Conservation (phyloP, 2,797 vertebrate species). For the Hoplostethus mediterraneus region DNA sequence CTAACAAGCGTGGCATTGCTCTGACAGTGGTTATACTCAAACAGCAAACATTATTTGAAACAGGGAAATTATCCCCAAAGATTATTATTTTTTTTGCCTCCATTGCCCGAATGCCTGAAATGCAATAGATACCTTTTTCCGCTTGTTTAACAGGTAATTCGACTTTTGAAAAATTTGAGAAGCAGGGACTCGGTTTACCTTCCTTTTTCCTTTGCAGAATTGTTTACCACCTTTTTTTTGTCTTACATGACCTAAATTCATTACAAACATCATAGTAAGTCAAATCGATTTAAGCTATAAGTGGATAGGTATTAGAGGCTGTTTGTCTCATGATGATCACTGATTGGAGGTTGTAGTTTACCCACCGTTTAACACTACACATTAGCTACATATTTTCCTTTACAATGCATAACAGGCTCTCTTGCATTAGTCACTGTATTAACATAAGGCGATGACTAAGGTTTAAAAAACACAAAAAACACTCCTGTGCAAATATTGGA, state of each 20-base stretch:
- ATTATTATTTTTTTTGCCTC: constrained; percentile 22
- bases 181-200: too few species aligned
- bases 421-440: constrained; percentile 52
- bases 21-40: constrained; percentile 38
- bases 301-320: constrained; percentile 39
- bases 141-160: constrained; percentile 15
- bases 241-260: too few species aligned
- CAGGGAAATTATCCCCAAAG: constrained; percentile 32
- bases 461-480: constrained; percentile 20
- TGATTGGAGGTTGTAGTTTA: constrained; percentile 62
- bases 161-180: too few species aligned
- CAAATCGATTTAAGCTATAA: background rate
- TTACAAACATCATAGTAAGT: too few species aligned
- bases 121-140: background rate
- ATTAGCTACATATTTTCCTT: constrained; percentile 7
- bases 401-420: constrained; percentile 49
- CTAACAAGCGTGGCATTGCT: constrained; percentile 69
- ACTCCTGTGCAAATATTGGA: constrained; percentile 52
- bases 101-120: background rate
- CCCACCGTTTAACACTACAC: constrained; percentile 36
- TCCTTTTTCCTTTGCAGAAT: background rate
- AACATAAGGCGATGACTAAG: constrained; percentile 29
- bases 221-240: too few species aligned
- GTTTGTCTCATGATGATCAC: constrained; percentile 46
- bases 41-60: constrained; percentile 28